phyloP scores from a whole-genome alignment of 1,140 invertebrate species.

The Penaeus vannamei region DNA sequence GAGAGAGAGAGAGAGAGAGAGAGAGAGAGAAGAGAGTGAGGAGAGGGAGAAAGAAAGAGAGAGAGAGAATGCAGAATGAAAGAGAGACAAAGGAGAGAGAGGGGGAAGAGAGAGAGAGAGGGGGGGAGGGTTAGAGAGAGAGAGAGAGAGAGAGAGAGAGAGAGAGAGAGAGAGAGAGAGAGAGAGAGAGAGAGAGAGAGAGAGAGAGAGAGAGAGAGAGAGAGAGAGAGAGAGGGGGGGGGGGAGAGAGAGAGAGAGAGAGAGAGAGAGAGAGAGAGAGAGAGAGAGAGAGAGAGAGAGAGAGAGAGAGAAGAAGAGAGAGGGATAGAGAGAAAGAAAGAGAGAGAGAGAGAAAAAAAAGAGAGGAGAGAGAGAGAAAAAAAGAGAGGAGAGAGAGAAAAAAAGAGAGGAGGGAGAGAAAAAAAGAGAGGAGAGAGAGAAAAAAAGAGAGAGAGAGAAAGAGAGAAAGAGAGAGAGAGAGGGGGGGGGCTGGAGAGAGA shows the following conservation, averaged over 20 bases:
- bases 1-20: too few species aligned
- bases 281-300: not conserved
- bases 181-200: not conserved
- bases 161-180: not conserved
- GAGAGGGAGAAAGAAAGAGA: too few species aligned
- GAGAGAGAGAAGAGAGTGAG: too few species aligned
- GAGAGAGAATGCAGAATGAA: not conserved
- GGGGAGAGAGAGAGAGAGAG: too few species aligned
- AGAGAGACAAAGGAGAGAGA: not conserved
- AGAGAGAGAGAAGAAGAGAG: not conserved
- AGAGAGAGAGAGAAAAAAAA: not conserved
- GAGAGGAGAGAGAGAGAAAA: not conserved
- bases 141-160: not conserved
- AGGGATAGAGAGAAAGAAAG: not conserved
- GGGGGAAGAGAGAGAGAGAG: too few species aligned
- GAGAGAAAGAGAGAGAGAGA: conserved; percentile 2
- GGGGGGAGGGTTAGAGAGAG: not conserved
- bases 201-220: too few species aligned
- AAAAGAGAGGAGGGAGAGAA: not conserved
- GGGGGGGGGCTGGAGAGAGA: not conserved
- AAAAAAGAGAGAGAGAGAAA: not conserved
- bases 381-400: not conserved
- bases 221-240: too few species aligned
- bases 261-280: not conserved
- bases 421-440: not conserved